Conservation (phyloP, 2,113 vertebrate species). For the Coregonus clupeaformis region DNA sequence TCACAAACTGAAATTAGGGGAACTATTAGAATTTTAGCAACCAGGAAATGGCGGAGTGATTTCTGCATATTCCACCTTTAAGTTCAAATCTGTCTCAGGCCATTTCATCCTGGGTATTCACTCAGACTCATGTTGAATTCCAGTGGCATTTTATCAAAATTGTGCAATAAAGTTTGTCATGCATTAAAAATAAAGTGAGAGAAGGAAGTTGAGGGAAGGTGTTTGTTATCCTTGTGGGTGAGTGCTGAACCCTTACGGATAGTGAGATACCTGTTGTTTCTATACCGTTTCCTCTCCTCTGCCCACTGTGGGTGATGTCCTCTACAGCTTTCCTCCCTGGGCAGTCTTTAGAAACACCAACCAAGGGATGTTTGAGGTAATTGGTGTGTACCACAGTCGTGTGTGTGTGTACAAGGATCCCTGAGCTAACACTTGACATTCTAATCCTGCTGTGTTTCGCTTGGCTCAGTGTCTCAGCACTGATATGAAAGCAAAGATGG, state of each 20-base stretch:
- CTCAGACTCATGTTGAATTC: neutral
- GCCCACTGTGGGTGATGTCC: neutral
- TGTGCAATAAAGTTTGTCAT: neutral
- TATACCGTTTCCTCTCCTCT: neutral
- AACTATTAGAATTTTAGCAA: no score
- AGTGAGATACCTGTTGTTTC: no score
- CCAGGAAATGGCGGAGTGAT: no score
- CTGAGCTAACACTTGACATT: conserved; percentile 10
- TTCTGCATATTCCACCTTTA: no score
- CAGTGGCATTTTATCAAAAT: no score
- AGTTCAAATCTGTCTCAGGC: no score
- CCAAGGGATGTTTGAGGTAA: neutral
- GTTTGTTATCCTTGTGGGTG: neutral
- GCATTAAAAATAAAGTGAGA: neutral
- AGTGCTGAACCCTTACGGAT: neutral
- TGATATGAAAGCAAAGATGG: conserved; percentile 36
- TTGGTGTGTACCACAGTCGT: neutral
- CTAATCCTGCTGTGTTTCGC: conserved; percentile 21
- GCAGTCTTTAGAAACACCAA: neutral
- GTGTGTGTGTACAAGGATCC: conserved; percentile 3
- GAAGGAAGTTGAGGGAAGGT: no score
- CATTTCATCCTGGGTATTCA: neutral
- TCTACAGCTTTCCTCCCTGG: neutral
- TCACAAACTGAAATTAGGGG: no score
- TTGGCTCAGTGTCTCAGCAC: conserved; percentile 22